A percentile compares a stretch with the other conserved stretches of the same genome.
Evolutionary conservation across 2,113 vertebrate species (phyloP).

Genomic region (Tamias sibiricus): DNA sequence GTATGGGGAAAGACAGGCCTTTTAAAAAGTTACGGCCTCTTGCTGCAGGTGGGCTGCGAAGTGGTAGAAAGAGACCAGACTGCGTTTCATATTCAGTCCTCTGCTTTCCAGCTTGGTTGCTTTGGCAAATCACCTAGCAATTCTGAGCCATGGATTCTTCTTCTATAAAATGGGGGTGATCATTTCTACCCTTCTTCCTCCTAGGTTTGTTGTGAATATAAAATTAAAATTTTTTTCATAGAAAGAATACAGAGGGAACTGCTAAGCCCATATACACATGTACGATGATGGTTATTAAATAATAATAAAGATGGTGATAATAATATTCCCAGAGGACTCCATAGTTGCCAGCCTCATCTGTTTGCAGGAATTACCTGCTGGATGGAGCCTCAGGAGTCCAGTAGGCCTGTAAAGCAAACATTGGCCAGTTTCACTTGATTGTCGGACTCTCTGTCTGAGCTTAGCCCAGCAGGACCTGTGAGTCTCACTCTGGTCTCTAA

Average conservation of each 20-base stretch:
- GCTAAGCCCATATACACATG: background rate
- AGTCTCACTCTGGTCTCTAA: background rate
- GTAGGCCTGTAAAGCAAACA: background rate
- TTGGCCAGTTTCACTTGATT: background rate
- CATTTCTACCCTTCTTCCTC: background rate
- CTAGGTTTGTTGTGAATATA: background rate
- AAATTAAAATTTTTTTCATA: background rate
- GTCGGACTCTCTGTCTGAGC: background rate
- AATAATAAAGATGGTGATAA: background rate
- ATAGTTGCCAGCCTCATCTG: background rate
- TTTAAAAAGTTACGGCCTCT: background rate
- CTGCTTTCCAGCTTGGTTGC: background rate
- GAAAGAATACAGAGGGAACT: background rate
- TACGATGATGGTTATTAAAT: background rate
- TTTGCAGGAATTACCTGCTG: background rate
- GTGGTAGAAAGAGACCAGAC: background rate
- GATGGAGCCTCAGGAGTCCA: background rate
- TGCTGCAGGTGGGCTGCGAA: background rate
- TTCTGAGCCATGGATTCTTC: background rate
- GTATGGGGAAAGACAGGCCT: fast-evolving
- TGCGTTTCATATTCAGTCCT: background rate
- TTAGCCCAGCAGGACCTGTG: background rate
- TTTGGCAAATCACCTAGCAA: background rate
- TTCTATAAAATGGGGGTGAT: background rate
- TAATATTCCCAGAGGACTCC: background rate